Evolutionary conservation across 2,888 invertebrate genomes (phyloP).

Genomic region (Sepioteuthis lessoniana): DNA sequence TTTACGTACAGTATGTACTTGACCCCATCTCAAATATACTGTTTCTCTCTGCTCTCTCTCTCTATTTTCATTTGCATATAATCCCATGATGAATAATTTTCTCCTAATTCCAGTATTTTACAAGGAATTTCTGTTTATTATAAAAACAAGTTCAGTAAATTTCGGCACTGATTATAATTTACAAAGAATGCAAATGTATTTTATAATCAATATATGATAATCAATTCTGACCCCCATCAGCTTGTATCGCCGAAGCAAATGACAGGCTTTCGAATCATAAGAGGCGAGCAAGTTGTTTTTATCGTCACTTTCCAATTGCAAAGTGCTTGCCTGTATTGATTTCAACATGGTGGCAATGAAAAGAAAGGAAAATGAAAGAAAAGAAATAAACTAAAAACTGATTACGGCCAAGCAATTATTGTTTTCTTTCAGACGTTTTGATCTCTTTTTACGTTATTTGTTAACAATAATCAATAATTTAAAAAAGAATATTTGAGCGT

Average conservation of each 20-base stretch:
- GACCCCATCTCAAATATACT: too few relatives aligned
- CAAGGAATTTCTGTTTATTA: background rate
- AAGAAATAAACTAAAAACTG: background rate
- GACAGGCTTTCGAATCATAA: background rate
- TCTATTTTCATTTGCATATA: too few relatives aligned
- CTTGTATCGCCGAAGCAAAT: background rate
- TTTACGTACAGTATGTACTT: too few relatives aligned
- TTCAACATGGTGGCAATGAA: background rate
- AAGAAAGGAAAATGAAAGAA: background rate
- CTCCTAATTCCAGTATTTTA: too few relatives aligned
- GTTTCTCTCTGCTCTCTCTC: too few relatives aligned
- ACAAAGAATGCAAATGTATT: background rate
- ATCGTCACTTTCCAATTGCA: background rate
- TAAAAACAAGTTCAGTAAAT: background rate
- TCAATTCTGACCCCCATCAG: background rate
- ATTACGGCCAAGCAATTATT: background rate
- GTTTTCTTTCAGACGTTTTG: background rate
- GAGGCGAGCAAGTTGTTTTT: background rate
- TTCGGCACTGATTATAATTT: background rate
- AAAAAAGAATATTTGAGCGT: too few relatives aligned
- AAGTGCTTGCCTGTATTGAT: background rate
- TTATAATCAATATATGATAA: background rate
- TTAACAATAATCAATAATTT: background rate
- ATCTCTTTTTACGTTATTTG: background rate
- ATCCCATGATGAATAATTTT: too few relatives aligned